These are phyloP conservation scores for Tetramorium simillimum DNA, from an alignment of 1,140 invertebrate species.

Conservation along the genomic window DNA sequence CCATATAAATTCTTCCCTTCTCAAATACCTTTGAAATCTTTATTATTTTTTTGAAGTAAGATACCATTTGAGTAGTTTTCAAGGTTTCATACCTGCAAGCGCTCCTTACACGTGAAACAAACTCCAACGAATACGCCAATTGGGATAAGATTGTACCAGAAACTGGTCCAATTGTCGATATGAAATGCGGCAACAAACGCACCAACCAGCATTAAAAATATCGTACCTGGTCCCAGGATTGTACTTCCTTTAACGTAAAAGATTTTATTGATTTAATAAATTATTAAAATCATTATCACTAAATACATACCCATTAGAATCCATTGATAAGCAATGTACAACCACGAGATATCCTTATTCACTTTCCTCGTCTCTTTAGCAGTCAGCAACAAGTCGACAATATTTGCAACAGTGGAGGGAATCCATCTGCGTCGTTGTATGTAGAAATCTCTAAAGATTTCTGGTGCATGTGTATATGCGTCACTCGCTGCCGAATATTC, in stretches of 20 bases:
- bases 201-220: conserved; percentile 96
- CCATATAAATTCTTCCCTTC: background rate
- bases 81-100: conserved; percentile 89
- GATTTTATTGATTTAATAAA: conserved; percentile 60
- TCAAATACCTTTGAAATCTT: background rate
- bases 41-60: background rate
- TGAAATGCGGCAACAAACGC: conserved; percentile 93
- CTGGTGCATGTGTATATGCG: conserved; percentile 95
- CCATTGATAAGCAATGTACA: conserved; percentile 94
- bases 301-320: conserved; percentile 84
- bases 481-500: conserved; percentile 97
- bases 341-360: conserved; percentile 94
- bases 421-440: conserved; percentile 95
- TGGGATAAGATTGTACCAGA: conserved; percentile 92
- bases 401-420: conserved; percentile 95
- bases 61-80: background rate
- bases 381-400: conserved; percentile 92
- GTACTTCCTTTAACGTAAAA: conserved; percentile 89
- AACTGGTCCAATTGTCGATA: conserved; percentile 92
- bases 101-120: conserved; percentile 91
- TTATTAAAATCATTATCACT: conserved; percentile 52
- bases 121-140: conserved; percentile 90
- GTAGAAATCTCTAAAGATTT: conserved; percentile 95
- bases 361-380: conserved; percentile 91
- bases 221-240: conserved; percentile 93